Evolutionary conservation across 2,113 vertebrate genomes (phyloP).

Genomic region (Excalfactoria chinensis): DNA sequence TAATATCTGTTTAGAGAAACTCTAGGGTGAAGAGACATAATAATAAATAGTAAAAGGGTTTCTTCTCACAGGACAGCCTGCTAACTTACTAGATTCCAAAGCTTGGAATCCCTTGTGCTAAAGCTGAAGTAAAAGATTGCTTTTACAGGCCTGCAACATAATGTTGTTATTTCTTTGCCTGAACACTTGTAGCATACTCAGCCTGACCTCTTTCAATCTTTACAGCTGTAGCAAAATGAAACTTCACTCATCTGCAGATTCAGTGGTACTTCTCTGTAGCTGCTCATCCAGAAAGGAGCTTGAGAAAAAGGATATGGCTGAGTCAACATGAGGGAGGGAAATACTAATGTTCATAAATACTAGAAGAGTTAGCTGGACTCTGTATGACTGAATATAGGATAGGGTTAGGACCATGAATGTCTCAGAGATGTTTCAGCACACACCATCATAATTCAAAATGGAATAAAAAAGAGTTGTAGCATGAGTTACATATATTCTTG

Average conservation of each 20-base stretch:
- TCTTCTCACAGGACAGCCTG: not conserved
- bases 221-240: not conserved
- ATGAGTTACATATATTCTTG: not conserved
- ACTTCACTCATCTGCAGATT: not conserved
- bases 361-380: not conserved
- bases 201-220: not conserved
- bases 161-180: not conserved
- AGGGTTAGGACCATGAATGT: not conserved
- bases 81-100: not conserved
- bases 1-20: not conserved
- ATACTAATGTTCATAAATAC: not conserved
- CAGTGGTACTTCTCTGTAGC: not conserved
- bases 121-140: not conserved
- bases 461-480: not conserved
- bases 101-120: not conserved
- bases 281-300: not conserved
- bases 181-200: not conserved
- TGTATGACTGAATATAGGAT: no score
- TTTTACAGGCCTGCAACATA: not conserved
- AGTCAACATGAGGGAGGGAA: not conserved
- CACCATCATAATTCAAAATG: not conserved
- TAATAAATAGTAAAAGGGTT: not conserved
- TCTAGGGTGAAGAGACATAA: not conserved
- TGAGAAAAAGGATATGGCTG: not conserved
- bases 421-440: not conserved